Conservation (phyloP, 2,888 invertebrate species). For the Eretmocerus hayati region DNA sequence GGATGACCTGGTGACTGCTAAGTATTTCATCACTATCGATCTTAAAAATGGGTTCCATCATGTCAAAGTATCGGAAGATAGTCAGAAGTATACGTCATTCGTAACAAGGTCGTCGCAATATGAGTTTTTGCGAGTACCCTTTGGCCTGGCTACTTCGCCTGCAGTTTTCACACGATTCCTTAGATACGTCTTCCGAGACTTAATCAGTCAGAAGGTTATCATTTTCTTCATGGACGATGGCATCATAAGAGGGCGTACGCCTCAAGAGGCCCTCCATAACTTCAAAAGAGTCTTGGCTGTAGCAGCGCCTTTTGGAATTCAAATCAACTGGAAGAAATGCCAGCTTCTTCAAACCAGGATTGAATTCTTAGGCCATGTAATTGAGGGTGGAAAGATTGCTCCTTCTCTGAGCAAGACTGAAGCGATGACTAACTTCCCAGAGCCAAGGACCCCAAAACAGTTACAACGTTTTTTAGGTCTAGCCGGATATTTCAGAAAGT, state of each 20-base stretch:
- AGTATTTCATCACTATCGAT: slow-evolving; percentile 10
- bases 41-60: too few species aligned
- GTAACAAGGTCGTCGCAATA: slow-evolving; percentile 23
- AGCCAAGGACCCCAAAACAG: too few species aligned
- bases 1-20: background rate
- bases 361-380: background rate
- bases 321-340: too few species aligned
- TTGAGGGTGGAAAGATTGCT: background rate
- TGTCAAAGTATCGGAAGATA: too few species aligned
- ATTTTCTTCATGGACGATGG: background rate
- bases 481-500: too few species aligned
- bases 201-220: background rate
- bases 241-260: background rate
- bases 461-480: too few species aligned
- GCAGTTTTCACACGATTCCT: background rate
- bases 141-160: background rate
- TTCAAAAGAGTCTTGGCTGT: background rate
- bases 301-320: background rate
- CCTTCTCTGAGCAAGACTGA: background rate
- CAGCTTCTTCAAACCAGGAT: too few species aligned
- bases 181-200: too few species aligned
- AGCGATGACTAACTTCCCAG: background rate
- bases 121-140: slow-evolving; percentile 16
- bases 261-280: background rate
- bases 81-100: too few species aligned